Conservation (phyloP, 30 jellyfish, hydroid and myxozoan genomes). For the Hydractinia echinata region DNA sequence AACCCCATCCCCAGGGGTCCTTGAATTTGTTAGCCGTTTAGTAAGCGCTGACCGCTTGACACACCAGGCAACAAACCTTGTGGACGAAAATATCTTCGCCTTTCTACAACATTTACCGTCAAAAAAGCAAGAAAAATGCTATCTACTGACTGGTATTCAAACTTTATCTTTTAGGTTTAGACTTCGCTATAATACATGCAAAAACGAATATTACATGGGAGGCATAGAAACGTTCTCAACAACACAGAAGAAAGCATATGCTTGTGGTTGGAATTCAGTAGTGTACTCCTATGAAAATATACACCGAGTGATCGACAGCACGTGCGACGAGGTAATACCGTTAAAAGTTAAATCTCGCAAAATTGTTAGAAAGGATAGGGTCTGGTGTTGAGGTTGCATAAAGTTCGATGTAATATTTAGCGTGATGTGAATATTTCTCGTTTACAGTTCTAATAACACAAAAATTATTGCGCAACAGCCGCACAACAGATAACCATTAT, state of each 20-base stretch:
- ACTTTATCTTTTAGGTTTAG: neutral
- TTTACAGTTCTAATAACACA: neutral
- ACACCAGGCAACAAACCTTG: no score
- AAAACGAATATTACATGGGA: constrained; percentile 2
- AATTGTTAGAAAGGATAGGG: neutral
- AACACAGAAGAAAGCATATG: neutral
- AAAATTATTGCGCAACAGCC: neutral
- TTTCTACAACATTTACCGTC: neutral
- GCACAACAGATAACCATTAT: neutral
- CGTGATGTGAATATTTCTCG: no score
- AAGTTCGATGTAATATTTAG: no score
- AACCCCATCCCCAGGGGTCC: no score
- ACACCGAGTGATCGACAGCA: constrained; percentile 16
- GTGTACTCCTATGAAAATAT: neutral
- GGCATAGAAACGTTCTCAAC: constrained; percentile 5
- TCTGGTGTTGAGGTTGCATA: neutral
- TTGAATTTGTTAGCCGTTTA: no score
- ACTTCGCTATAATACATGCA: constrained; percentile 1
- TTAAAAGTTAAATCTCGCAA: neutral
- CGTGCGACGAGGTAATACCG: neutral
- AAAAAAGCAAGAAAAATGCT: neutral
- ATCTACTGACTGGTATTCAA: neutral
- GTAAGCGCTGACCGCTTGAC: no score
- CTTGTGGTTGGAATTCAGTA: neutral
- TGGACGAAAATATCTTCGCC: neutral